These are phyloP conservation scores for Ericerus pela DNA, from an alignment of 1,140 invertebrate species.

Conservation along the genomic window DNA sequence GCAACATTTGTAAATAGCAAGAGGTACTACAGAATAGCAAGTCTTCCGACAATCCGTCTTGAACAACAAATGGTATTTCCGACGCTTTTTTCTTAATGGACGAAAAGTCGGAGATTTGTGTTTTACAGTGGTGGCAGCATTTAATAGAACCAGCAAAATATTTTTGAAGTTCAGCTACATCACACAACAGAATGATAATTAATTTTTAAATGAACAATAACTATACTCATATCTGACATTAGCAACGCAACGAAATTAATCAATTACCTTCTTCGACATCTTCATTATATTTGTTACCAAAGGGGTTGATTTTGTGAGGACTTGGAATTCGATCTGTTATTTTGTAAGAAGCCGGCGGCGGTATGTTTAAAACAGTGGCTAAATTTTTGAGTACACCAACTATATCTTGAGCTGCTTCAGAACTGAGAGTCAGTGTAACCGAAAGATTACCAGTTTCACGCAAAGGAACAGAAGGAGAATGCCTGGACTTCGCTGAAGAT, in stretches of 20 bases:
- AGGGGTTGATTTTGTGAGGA: constrained; percentile 62
- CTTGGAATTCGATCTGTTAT: constrained; percentile 64
- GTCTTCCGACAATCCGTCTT: constrained; percentile 49
- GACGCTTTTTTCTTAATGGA: constrained; percentile 59
- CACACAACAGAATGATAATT: constrained; percentile 30
- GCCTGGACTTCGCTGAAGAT: constrained; percentile 14
- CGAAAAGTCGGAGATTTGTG: constrained; percentile 65
- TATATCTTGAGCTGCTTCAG: constrained; percentile 80
- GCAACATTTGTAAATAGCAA: constrained; percentile 68
- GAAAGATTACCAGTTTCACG: constrained; percentile 73
- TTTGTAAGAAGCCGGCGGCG: constrained; percentile 68
- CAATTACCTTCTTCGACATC: constrained; percentile 55
- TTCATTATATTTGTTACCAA: constrained; percentile 65
- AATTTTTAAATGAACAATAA: constrained; percentile 3
- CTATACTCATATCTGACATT: neutral
- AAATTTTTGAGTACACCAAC: constrained; percentile 74
- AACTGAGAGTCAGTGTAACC: constrained; percentile 79
- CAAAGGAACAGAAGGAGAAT: constrained; percentile 40
- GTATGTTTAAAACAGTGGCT: constrained; percentile 80
- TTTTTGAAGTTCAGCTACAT: constrained; percentile 72
- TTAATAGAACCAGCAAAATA: constrained; percentile 74
- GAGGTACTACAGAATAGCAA: constrained; percentile 68
- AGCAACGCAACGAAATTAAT: constrained; percentile 17
- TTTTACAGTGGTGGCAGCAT: constrained; percentile 82
- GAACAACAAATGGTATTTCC: constrained; percentile 55